Evolutionary conservation across 2,113 vertebrate genomes (phyloP), one percentile per base, ranked within the genome.

Genomic region (Camelus dromedarius): DNA sequence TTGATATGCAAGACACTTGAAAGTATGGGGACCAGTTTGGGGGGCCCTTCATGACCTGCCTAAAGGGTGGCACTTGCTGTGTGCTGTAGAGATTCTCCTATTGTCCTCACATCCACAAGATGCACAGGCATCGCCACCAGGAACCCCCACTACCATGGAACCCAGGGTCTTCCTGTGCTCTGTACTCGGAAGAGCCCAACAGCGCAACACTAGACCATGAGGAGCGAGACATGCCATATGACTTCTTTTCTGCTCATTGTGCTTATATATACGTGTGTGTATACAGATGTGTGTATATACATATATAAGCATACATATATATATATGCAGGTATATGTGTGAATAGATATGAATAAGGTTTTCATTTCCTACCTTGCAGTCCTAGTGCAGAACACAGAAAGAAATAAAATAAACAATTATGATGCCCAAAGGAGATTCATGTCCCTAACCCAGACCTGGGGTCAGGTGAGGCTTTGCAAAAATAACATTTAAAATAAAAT

Each of bases 301-400:
- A 8, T 30, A 11, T 2, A 0, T 73, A 1, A 10, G 7, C 13
- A 60, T 11, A 35, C n/a, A n/a, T 28, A 9, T 35, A 35, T 26
- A 48, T 18, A 22, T 14, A 11, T 12, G 13, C 20, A 32, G 3
- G 12, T 24, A 28, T 6, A 19, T 4, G n/a, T 8, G 0, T 24
- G 6, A n/a, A 83, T 16, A 77, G 11, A 35, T 32, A 22, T 32
- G 85, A 3, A 28, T 30, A 91, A n/a, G 0, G 3, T 10, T 96
- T 86, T 94, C 67, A 72, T 82, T 76, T 81, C 52, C 77, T 64
- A 22, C 30, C 3, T 94, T 89, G 80, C 5, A 88, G 30, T 67
- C 56, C 76, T 72, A 42, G 24, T 32, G 1, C 50, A 79, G 26
- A 80, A 72, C 32, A 58, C 8, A 60, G 73, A 80, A 26, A 18